Evolutionary conservation across 2,113 vertebrate species (phyloP), one percentile per base, ranked within the genome.

Genomic region (Promerops cafer): DNA sequence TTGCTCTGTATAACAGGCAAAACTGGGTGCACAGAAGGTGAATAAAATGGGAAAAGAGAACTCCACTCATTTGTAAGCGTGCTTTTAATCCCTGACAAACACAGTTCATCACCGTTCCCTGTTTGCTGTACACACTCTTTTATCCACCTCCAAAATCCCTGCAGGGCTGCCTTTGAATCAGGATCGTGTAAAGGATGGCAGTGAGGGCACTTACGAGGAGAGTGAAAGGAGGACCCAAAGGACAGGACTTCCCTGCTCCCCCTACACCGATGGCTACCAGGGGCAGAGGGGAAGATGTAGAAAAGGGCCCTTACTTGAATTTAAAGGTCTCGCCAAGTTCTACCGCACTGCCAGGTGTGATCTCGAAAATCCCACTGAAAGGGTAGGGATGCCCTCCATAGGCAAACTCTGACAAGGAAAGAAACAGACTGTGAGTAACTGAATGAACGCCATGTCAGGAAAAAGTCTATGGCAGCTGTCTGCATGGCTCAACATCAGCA

Each of bases 261-360:
- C 18, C 7, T 30, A 63, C 5, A 42, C 10, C 0, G 0, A 28
- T 31, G 44, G 19, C 52, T 86, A 30, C 72, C 18, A 35, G 40
- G 42, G 33, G 33, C 47, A 80, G 59, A 37, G n/a, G 28, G 15
- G 22, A 83, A 54, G 68, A 70, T 21, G n/a, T 12, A 87, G 49
- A 76, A 77, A 94, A 97, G 60, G n/a, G 77, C 71, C 69, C 98
- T 98, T 97, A 99, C 99, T 99, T 99, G 98, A 99, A 99, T 97
- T 99, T 99, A 98, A 99, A 99, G 9, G 99, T 99, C 96, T 99
- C 99, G 80, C 99, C 99, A 83, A 99, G 98, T 77, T 99, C 99
- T 47, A 98, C 88, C 0, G 98, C 98, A 50, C 98, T 99, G 72
- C 99, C 99, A 39, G 99, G 99, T 89, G 98, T 99, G 97, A 99